Base-by-base conservation (phyloP, 2,888 invertebrate genomes). In the Thera obeliscata region DNA sequence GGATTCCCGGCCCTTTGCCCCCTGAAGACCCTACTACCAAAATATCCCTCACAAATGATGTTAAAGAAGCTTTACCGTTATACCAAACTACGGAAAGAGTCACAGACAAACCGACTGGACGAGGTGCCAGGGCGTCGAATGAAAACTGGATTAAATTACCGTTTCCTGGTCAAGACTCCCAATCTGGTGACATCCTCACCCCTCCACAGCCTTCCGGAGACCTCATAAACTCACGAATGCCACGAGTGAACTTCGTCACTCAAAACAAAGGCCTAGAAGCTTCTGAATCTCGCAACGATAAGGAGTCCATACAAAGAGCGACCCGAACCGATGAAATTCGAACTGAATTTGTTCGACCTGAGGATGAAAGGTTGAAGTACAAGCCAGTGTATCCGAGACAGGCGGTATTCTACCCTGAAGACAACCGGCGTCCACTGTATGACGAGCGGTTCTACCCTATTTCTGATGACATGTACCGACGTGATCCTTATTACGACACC, bases 191-290 rank as follows among this genome's bases (percentile, higher is more conserved):
- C 61, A 87, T 92, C n/a, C 84, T 95, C 2, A 90, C 94, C 0
- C 94, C 94, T 43, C 93, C 95, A 0, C 89, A 93, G 74, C 91
- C 94, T 5, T 93, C 93, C 2, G 94, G 94, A 66, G 95, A 95
- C 33, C 87, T 94, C 2, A 89, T 94, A 36, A 94, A 93, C 78
- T 92, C 95, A 3, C 87, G 95, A 75, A 95, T 95, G 86, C 95
- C 96, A 0, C 85, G 95, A 76, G 95, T 96, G 1, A 95, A 96
- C 82, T 96, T 96, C 76, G 95, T 96, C 11, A 96, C 96, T 0
- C 95, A 95, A 79, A 94, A 95, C 71, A 94, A 94, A 87, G 82
- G 84, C 1, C 76, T 94, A 36, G 93, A 94, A 78, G 83, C 93
- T 11, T 91, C 94, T 0, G 94, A 94, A 82, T 93, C 93, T 4